Conservation (phyloP, 2,113 vertebrate species). For the Cephalopterus ornatus region DNA sequence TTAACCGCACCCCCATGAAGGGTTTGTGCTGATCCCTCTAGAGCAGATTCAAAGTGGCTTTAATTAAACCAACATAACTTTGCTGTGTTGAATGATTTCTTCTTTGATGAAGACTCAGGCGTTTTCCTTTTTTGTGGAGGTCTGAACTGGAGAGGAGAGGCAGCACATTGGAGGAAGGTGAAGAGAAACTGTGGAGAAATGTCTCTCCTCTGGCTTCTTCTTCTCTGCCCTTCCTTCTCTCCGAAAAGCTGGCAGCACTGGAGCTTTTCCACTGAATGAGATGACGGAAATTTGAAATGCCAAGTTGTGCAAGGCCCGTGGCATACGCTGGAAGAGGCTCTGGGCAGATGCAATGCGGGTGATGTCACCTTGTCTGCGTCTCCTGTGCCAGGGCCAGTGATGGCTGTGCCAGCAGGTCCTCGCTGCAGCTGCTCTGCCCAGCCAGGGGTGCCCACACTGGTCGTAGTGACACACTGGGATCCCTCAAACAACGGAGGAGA, state of each 20-base stretch:
- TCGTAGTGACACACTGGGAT: rapidly evolving
- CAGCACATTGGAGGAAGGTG: rapidly evolving
- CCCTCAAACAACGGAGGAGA: background rate
- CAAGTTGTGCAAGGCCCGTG: background rate
- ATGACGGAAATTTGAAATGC: background rate
- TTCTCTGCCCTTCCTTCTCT: background rate
- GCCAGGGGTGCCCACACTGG: rapidly evolving
- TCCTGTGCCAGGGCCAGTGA: rapidly evolving
- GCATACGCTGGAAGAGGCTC: background rate
- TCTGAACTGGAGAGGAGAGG: background rate
- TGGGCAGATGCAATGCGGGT: rapidly evolving
- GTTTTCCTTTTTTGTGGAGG: too few relatives aligned
- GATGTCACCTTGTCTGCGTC: background rate
- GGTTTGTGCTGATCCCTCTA: background rate
- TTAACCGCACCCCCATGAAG: background rate
- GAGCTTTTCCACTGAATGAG: background rate
- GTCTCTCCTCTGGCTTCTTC: background rate
- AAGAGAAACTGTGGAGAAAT: background rate
- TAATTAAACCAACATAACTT: background rate
- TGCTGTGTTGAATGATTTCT: too few relatives aligned
- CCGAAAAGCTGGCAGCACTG: background rate
- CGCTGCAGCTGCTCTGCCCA: rapidly evolving
- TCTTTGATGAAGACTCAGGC: background rate
- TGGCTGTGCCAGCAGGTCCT: background rate
- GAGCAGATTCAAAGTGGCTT: background rate